Percentiles rank a stretch among this genome's conserved stretches.
phyloP scores from a whole-genome alignment of 2,888 invertebrate genomes.

The Athalia circularis region DNA sequence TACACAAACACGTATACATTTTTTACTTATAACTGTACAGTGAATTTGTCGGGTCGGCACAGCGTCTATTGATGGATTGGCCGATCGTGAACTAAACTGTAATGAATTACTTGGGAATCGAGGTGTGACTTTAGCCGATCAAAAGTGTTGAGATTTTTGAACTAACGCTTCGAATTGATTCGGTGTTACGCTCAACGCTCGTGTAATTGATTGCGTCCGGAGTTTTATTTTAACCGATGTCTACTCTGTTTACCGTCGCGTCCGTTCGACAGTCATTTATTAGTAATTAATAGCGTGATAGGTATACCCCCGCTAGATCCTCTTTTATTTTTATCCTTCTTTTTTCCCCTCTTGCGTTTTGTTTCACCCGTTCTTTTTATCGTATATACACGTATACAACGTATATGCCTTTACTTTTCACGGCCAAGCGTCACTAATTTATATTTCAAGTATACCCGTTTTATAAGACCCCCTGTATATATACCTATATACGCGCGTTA shows the following conservation, averaged over 20 bases:
- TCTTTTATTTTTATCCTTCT: neutral
- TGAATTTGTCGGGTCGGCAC: no score
- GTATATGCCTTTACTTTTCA: neutral
- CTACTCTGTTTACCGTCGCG: conserved; percentile 14
- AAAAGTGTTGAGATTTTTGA: conserved; percentile 15
- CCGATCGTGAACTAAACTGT: no score
- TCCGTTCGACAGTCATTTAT: conserved; percentile 11
- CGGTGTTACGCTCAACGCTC: conserved; percentile 27
- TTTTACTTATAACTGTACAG: no score
- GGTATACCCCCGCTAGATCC: neutral
- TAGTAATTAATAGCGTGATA: conserved; percentile 18
- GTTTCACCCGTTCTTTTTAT: neutral
- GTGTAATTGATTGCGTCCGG: conserved; percentile 32
- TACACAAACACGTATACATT: no score
- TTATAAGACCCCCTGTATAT: neutral
- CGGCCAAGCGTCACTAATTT: neutral
- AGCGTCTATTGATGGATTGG: no score
- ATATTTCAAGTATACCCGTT: neutral
- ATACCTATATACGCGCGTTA: neutral
- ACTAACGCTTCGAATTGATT: conserved; percentile 9
- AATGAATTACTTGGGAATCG: conserved; percentile 5
- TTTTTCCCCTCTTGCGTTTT: neutral
- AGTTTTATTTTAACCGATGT: conserved; percentile 17
- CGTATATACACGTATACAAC: no score
- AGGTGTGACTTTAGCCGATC: conserved; percentile 14